A percentile compares a stretch with the other conserved stretches of the same genome.
Conservation (phyloP, 2,113 vertebrate species). For the Petaurus breviceps region DNA sequence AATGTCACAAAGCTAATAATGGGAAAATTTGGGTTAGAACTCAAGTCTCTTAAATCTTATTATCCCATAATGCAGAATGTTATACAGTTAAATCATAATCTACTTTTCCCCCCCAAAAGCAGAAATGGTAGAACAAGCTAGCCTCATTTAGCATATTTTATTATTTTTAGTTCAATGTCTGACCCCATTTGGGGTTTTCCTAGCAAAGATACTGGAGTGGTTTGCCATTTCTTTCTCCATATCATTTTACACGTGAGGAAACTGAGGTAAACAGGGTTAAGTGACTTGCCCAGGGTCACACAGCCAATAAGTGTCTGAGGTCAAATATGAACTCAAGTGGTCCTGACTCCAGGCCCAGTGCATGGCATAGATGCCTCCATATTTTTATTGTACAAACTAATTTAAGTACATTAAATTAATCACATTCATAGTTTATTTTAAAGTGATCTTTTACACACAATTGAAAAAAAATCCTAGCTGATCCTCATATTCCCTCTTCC, state of each 20-base stretch:
- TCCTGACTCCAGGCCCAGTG: too few relatives aligned
- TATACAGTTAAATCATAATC: neutral
- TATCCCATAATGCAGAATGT: neutral
- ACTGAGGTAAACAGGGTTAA: too few relatives aligned
- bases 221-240: too few relatives aligned
- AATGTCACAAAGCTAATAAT: neutral
- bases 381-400: conserved; percentile 63
- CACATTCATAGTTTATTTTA: conserved; percentile 62
- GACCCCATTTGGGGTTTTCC: too few relatives aligned
- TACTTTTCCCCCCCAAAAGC: conserved; percentile 42
- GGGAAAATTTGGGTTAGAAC: neutral
- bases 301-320: too few relatives aligned
- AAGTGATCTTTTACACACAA: conserved; percentile 50
- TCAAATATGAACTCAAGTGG: too few relatives aligned
- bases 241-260: too few relatives aligned
- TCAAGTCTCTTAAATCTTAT: neutral
- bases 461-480: neutral
- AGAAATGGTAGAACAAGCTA: conserved; percentile 50
- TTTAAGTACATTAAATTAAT: conserved; percentile 76
- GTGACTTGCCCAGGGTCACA: too few relatives aligned
- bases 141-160: conserved; percentile 65
- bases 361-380: too few relatives aligned
- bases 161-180: conserved; percentile 6
- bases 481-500: neutral
- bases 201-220: too few relatives aligned